phyloP scores from a whole-genome alignment of 2,888 invertebrate species.

The Dasysyrphus tricinctus region DNA sequence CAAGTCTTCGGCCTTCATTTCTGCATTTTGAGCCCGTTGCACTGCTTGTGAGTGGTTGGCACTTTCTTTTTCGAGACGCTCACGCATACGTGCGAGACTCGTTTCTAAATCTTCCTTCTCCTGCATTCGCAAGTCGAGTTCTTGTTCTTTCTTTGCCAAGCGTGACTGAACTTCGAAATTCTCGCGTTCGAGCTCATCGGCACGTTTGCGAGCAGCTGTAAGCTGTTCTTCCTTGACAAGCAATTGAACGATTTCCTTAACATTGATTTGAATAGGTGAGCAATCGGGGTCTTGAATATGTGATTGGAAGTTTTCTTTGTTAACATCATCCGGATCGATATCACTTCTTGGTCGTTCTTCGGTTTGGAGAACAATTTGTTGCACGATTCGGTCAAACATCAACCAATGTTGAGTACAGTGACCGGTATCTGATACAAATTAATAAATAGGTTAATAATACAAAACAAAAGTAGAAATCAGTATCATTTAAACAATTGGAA shows the following conservation, averaged over 20 bases:
- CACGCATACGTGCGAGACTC: constrained; percentile 91
- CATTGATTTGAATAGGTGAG: constrained; percentile 93
- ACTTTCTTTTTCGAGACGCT: constrained; percentile 94
- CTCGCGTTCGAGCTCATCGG: constrained; percentile 94
- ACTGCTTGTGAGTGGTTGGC: constrained; percentile 93
- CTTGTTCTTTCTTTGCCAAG: constrained; percentile 96
- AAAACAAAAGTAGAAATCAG: neutral
- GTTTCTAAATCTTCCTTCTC: constrained; percentile 97
- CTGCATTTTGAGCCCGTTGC: constrained; percentile 87
- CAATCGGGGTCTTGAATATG: constrained; percentile 91
- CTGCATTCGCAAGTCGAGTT: constrained; percentile 93
- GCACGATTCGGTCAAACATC: constrained; percentile 95
- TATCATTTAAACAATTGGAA: too few relatives aligned
- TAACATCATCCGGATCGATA: constrained; percentile 81
- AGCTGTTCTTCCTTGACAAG: constrained; percentile 97
- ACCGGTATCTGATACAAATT: constrained; percentile 88
- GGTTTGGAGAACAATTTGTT: constrained; percentile 95
- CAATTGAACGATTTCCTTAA: constrained; percentile 94
- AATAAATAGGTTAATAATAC: neutral
- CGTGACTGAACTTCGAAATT: constrained; percentile 94
- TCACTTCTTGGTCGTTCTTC: constrained; percentile 84
- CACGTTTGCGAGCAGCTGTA: constrained; percentile 92
- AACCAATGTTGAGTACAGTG: constrained; percentile 96
- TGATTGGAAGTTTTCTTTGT: constrained; percentile 79
- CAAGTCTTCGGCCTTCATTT: constrained; percentile 86